Evolutionary conservation across 2,113 vertebrate genomes (phyloP).

Genomic region (Antechinus stuartii): DNA sequence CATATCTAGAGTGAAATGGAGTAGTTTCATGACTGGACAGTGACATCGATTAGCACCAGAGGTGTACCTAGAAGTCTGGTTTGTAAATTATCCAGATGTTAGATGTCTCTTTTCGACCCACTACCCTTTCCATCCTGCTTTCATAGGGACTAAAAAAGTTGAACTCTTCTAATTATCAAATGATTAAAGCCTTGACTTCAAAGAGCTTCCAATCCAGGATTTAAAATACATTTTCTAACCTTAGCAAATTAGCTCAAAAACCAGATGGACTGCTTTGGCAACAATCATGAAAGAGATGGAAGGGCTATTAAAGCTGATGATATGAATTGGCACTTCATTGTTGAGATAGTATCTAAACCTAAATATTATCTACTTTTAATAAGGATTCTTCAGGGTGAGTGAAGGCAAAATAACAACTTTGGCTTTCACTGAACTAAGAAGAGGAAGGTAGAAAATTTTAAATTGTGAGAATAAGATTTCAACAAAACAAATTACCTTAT

Average conservation of each 20-base stretch:
- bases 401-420: slow-evolving; percentile 12
- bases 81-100: not conserved
- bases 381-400: not conserved
- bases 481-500: slow-evolving; percentile 14
- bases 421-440: not conserved
- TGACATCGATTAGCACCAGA: not conserved
- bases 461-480: not conserved
- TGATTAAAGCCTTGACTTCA: slow-evolving; percentile 1
- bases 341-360: slow-evolving; percentile 24
- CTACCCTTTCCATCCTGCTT: not conserved
- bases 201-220: slow-evolving; percentile 38
- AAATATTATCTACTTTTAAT: not conserved
- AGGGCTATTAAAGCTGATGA: not conserved
- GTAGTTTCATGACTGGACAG: not conserved
- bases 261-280: slow-evolving; percentile 25
- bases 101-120: not conserved
- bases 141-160: not conserved
- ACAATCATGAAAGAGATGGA: slow-evolving; percentile 26
- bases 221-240: slow-evolving; percentile 3
- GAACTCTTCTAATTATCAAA: slow-evolving; percentile 20
- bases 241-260: slow-evolving; percentile 45
- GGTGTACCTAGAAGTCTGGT: not conserved
- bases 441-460: slow-evolving; percentile 15
- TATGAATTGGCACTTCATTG: slow-evolving; percentile 20
- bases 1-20: not conserved